Base-by-base conservation (phyloP, 2,888 invertebrate genomes). In the Scelioninae gen. 2 region DNA sequence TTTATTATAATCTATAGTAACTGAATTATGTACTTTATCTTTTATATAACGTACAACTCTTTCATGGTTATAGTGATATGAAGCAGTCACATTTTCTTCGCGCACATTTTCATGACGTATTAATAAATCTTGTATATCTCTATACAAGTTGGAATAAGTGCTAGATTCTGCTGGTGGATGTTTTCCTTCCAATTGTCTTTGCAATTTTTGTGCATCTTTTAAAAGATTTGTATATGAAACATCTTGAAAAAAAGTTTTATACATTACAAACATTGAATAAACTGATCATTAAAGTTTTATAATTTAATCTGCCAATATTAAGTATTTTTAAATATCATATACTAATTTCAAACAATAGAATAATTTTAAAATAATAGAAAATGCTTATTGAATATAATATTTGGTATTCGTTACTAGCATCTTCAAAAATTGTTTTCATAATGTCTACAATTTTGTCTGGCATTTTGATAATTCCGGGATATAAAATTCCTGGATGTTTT, bases 401-500 rank as follows among this genome's bases (percentile, higher is more conserved):
- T n/a, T n/a, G n/a, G n/a, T n/a, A n/a, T n/a, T n/a, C n/a, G n/a
- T n/a, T n/a, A n/a, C n/a, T n/a, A n/a, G n/a, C n/a, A 90, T 90
- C 89, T 83, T 84, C 83, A 11, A 89, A 81, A 75, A 90, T 86
- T 41, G 86, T 85, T 77, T 87, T 81, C 10, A 93, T 89, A 1
- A 92, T 89, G 16, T 88, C 87, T 18, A 87, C 82, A 67, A 94
- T 88, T 67, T 90, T 87, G 0, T 88, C 84, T 0, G 95, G 94
- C 10, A 94, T 80, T 2, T 84, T 74, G 0, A 90, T 87, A 1
- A 87, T 81, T 78, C 87, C 89, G 0, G 88, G 84, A 74, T 88
- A 88, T 0, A 90, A 86, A 46, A 90, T 88, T 19, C 95, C 95
- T 0, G 94, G 93, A 87, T 95, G 95, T 67, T 90, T 89, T 55